Evolutionary conservation across 2,113 vertebrate species (phyloP), one percentile per base, ranked within the genome.

Genomic region (Aphelocoma coerulescens): DNA sequence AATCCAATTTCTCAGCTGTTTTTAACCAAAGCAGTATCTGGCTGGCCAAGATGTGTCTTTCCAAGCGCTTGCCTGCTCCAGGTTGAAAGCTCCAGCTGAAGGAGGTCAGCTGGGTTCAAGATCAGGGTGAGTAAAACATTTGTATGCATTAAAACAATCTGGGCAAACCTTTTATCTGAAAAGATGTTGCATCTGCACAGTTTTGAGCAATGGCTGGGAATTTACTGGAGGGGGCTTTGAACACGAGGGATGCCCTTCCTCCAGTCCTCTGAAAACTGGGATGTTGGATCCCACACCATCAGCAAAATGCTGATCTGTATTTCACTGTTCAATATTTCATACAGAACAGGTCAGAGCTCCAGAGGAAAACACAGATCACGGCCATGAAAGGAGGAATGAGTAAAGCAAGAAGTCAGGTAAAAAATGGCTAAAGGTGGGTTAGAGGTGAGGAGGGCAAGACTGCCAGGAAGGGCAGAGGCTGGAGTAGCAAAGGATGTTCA

Each of bases 211-310:
- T 0, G 0, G 20, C 57, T 66, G 63, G 43, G 82, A 80, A 83
- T 80, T 80, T 13, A 85, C 30, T 58, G 41, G 41, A 65, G 55
- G 8, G 26, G 52, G 14, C 79, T 78, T 13, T 51, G 48, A 67
- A 67, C 19, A 14, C 0, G 0, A 80, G 83, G 26, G 10, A 6
- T 4, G 13, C 20, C 27, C 21, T 91, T 83, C 7, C 44, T 37
- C 55, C 26, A 49, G 30, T 11, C 11, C 58, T 49, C 39, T 41
- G 32, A 17, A 77, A 71, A 28, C 15, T 10, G 62, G 43, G 32
- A 46, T n/a, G 51, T 55, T 54, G 21, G 30, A 33, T 54, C 52
- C 26, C 46, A 54, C 28, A 19, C 9, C 41, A 67, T 1, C 49
- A 93, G 59, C 44, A 85, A 35, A 95, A 63, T 5, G 12, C 51